Base-by-base conservation (phyloP, 2,797 vertebrate species). In the Myripristis murdjan region DNA sequence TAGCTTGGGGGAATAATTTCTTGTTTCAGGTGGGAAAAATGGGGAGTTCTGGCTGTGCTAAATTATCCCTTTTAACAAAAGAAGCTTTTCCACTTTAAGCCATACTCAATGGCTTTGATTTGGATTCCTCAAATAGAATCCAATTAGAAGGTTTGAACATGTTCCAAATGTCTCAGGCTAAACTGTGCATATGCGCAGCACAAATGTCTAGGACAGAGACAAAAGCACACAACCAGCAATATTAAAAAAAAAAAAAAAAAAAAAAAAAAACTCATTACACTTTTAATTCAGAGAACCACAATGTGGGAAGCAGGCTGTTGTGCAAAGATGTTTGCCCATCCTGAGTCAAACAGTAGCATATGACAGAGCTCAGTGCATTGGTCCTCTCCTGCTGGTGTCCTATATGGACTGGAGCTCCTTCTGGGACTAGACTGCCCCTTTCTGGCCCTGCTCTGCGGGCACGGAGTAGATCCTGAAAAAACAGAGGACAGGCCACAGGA, bases 401-500 rank as follows among this genome's bases (percentile, higher is more conserved):
- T 68, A 49, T 11, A 15, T 47, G 51, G 69, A 73, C 64, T 31
- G 59, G 55, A 55, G 41, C 59, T 64, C 74, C 62, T 64, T 67
- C 77, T 60, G 79, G 60, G 82, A 75, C 82, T 94, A 95, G 74
- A 94, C 68, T 20, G 84, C 69, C 15, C 20, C 87, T 91, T 95
- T 95, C 78, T 92, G 85, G 52, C 83, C 79, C 86, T 95, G 95
- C 61, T 95, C 94, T 41, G 81, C 72, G 2, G 95, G 95, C 60
- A 93, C 93, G 1, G 88, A 81, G 88, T 95, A 95, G 64, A 94
- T 75, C 83, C 95, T 95, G 75, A 20, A 76, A 48, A 69, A 18
- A 64, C 20, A 60, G 9, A 69, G n/a, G 39, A 48, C 33, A 70
- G 57, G 31, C 9, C 47, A 47, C 33, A 69, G 62, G 31, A 28